Evolutionary conservation across 2,888 invertebrate species (phyloP).

Genomic region (Netelia fuscicornis): DNA sequence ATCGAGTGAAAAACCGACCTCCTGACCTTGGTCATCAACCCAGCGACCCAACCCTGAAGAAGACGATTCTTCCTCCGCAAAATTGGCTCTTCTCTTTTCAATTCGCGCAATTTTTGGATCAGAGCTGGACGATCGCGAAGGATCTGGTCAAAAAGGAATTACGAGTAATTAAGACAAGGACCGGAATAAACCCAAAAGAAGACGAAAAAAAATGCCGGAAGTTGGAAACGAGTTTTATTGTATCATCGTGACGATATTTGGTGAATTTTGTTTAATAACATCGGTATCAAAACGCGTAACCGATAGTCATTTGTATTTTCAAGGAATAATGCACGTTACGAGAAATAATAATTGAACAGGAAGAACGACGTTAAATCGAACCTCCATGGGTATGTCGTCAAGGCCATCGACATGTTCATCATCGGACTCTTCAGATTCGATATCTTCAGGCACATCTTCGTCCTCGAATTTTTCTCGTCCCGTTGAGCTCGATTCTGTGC

Average conservation of each 20-base stretch:
- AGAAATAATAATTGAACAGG: slow-evolving; percentile 72
- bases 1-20: slow-evolving; percentile 58
- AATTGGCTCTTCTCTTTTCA: slow-evolving; percentile 61
- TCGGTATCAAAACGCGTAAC: too few relatives aligned
- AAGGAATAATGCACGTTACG: slow-evolving; percentile 72
- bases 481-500: slow-evolving; percentile 46
- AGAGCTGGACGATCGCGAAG: slow-evolving; percentile 70
- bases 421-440: slow-evolving; percentile 63
- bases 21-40: slow-evolving; percentile 67
- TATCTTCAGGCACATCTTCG: slow-evolving; percentile 54
- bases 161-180: neutral
- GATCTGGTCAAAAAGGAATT: slow-evolving; percentile 63
- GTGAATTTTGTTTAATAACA: neutral
- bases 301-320: slow-evolving; percentile 1
- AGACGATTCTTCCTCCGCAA: slow-evolving; percentile 71
- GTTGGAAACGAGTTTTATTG: neutral
- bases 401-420: slow-evolving; percentile 61
- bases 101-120: slow-evolving; percentile 69
- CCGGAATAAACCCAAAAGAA: too few relatives aligned
- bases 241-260: neutral
- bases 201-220: neutral
- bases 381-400: slow-evolving; percentile 75
- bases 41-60: slow-evolving; percentile 70
- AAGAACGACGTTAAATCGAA: slow-evolving; percentile 74
- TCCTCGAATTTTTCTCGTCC: slow-evolving; percentile 70